These are phyloP conservation scores for Cheilosia grossa DNA, from an alignment of 2,888 invertebrate genomes.

Conservation along the genomic window DNA sequence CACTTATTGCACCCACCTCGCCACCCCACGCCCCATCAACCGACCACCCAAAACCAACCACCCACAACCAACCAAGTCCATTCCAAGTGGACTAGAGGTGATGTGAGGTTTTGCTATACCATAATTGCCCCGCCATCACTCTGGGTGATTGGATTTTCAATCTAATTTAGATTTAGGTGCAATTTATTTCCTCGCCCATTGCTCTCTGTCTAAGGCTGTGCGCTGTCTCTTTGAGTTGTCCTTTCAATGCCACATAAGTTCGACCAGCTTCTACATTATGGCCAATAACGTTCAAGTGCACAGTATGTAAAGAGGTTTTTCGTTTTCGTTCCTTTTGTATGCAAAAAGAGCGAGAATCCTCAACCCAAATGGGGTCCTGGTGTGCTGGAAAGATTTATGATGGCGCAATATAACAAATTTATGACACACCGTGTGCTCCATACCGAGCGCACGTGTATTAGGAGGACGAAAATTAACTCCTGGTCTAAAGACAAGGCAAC, in stretches of 20 bases:
- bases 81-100: constrained; percentile 22
- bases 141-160: constrained; percentile 76
- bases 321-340: constrained; percentile 10
- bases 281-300: constrained; percentile 60
- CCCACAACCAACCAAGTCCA: constrained; percentile 3
- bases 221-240: constrained; percentile 29
- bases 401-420: constrained; percentile 71
- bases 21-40: background rate
- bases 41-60: constrained; percentile 13
- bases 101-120: constrained; percentile 41
- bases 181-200: constrained; percentile 75
- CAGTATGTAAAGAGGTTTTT: constrained; percentile 31
- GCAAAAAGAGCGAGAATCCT: constrained; percentile 24
- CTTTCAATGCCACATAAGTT: constrained; percentile 22
- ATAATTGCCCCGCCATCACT: constrained; percentile 65
- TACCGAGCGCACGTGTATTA: constrained; percentile 29
- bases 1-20: constrained; percentile 71
- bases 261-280: constrained; percentile 23
- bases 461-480: constrained; percentile 67
- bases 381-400: constrained; percentile 68
- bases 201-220: constrained; percentile 15
- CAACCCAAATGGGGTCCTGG: constrained; percentile 35
- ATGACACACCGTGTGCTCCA: constrained; percentile 60
- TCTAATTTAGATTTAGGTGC: constrained; percentile 78
- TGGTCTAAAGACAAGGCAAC: constrained; percentile 21